phyloP scores from a whole-genome alignment of 2,113 vertebrate genomes.

The Amblyornis subalaris region DNA sequence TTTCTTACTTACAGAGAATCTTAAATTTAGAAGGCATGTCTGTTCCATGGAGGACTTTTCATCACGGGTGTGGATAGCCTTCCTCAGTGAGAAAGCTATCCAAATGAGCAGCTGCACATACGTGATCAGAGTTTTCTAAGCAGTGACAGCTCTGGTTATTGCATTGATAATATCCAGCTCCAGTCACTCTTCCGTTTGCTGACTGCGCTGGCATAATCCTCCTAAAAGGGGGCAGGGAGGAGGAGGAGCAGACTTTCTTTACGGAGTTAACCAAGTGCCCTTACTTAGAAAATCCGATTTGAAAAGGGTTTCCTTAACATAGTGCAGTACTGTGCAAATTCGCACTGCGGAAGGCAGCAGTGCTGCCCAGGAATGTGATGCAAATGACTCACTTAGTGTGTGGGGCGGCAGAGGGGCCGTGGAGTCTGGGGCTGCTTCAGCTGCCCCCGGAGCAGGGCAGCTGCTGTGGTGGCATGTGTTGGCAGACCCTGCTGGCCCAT shows the following conservation, averaged over 20 bases:
- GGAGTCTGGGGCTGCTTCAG: neutral
- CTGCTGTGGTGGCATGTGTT: rapidly evolving
- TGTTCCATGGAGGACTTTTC: neutral
- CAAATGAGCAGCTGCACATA: conserved; percentile 1
- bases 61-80: neutral
- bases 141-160: neutral
- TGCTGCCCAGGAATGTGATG: neutral
- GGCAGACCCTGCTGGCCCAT: rapidly evolving
- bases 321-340: neutral
- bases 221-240: neutral
- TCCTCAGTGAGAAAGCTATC: neutral
- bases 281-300: neutral
- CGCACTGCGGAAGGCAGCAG: neutral
- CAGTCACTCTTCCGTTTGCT: neutral
- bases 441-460: neutral
- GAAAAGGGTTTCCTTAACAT: neutral
- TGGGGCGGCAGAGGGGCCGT: too few species aligned
- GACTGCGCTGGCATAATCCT: neutral
- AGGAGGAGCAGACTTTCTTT: neutral
- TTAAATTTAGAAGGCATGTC: neutral
- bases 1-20: neutral
- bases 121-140: neutral
- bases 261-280: neutral
- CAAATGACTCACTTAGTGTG: rapidly evolving
- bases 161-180: neutral